Base-by-base conservation (phyloP, 1,140 invertebrate species). In the Lasaia peninsularis region DNA sequence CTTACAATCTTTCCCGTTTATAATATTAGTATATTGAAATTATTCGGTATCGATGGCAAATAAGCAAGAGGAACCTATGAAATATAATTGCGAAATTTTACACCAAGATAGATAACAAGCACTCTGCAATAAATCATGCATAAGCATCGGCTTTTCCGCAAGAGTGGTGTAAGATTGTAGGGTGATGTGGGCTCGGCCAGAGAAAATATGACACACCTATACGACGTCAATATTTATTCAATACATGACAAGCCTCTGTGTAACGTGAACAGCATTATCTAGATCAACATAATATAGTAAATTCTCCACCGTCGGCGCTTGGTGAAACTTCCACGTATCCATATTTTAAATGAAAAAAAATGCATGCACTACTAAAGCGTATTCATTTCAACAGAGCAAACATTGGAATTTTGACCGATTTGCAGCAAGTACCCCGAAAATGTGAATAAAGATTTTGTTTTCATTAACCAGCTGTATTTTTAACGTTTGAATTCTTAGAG, bases 171-270 rank as follows among this genome's bases (percentile, higher is more conserved):
- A 44, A 44, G 40, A 44, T 44, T 44, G 7, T 44, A 44, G 40
- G 40, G 40, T 44, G 40, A 44, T 44, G 14, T 44, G 11, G 40
- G 40, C 40, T 44, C 18, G 40, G 16, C 40, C 40, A 20, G 18
- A 9, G 16, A 18, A 44, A 44, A 44, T 44, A 44, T 44, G 40
- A 44, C 40, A 44, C 40, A 44, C 40, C 40, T 16, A 20, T 44
- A 18, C 18, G 40, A 44, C 40, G 40, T 44, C 40, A 44, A 20
- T 44, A 18, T 44, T 44, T 44, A 44, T 18, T 44, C 16, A 18
- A 44, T 44, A 20, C 37, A 18, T 2, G 8, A 40, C 37, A 40
- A 40, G 37, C 37, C 16, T 40, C 14, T 40, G 16, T 3, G 3
- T 14, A 0, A 8, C 7, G 37, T 16, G 16, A 40, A 40, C 24